Evolutionary conservation across 2,113 vertebrate genomes (phyloP).

Genomic region (Telmatochromis sp.): DNA sequence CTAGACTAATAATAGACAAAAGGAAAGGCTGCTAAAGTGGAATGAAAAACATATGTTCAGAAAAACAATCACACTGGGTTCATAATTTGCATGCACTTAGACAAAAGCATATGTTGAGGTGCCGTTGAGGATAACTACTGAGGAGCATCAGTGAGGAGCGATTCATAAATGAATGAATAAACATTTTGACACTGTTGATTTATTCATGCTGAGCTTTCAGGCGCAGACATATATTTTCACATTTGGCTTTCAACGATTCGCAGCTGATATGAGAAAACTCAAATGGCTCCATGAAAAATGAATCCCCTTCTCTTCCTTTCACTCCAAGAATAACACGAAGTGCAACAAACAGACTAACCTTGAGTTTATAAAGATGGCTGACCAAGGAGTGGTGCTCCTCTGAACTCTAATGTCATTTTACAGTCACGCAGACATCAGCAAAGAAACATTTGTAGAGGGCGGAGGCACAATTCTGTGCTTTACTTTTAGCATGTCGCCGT

Average conservation of each 20-base stretch:
- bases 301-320: slow-evolving; percentile 20
- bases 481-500: background rate
- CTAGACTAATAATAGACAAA: background rate
- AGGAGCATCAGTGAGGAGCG: slow-evolving; percentile 5
- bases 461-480: background rate
- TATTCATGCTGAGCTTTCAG: slow-evolving; percentile 65
- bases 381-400: background rate
- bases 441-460: background rate
- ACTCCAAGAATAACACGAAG: slow-evolving; percentile 37
- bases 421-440: background rate
- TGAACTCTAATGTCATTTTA: background rate
- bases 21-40: background rate
- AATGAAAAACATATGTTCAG: background rate
- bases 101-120: slow-evolving; percentile 8
- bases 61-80: background rate
- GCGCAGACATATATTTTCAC: slow-evolving; percentile 38
- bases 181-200: slow-evolving; percentile 63
- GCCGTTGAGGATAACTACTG: background rate
- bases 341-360: background rate
- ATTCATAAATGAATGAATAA: slow-evolving; percentile 67
- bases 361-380: background rate
- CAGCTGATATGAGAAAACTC: slow-evolving; percentile 13
- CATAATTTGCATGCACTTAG: background rate
- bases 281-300: slow-evolving; percentile 59
- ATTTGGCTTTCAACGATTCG: background rate